Conservation (phyloP, 2,113 vertebrate species). For the Bubalus kerabau region DNA sequence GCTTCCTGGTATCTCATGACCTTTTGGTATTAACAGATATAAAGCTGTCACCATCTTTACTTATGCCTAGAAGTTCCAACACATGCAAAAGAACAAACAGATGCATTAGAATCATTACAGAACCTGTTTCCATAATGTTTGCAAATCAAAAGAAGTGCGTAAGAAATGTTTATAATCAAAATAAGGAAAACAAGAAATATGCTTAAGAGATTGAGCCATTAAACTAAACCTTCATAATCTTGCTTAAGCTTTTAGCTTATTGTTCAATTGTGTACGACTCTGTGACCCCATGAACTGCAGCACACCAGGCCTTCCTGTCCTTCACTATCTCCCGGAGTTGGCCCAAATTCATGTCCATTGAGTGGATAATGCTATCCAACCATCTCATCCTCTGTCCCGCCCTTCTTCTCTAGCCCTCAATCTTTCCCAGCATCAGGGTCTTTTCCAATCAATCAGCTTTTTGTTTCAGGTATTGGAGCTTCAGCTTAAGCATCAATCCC, state of each 20-base stretch:
- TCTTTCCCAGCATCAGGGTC: background rate
- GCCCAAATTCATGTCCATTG: background rate
- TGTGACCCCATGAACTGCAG: background rate
- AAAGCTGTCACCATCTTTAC: background rate
- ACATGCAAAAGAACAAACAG: background rate
- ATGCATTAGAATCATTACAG: background rate
- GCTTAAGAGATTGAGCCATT: background rate
- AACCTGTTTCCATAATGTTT: background rate
- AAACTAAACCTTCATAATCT: background rate
- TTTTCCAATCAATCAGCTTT: background rate
- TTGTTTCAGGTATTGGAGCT: background rate
- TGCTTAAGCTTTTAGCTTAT: background rate
- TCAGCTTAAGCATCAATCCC: background rate
- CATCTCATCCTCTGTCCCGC: background rate
- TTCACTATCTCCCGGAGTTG: background rate
- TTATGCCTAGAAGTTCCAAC: background rate
- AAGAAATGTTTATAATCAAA: background rate
- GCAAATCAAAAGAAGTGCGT: background rate
- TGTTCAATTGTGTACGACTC: background rate
- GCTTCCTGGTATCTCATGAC: background rate
- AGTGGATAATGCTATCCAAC: background rate
- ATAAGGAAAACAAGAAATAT: background rate
- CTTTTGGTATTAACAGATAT: background rate
- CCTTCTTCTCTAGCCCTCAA: background rate
- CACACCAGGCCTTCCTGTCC: background rate